Base-by-base conservation (phyloP, 2,797 vertebrate species). In the Chaetodon trifasciatus region DNA sequence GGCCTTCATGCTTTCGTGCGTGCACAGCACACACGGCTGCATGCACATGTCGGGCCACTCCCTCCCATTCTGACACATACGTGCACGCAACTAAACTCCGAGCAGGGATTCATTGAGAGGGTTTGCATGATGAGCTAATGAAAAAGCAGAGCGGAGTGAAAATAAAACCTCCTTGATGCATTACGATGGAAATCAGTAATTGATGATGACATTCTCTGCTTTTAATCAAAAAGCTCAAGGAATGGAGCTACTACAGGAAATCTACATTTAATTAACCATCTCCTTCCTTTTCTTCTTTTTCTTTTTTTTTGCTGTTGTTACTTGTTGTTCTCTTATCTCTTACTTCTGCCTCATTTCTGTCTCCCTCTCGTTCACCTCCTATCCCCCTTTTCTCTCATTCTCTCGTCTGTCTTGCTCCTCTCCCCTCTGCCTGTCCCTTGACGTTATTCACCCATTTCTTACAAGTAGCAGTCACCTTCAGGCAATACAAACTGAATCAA, bases 401-500 rank as follows among this genome's bases (percentile, higher is more conserved):
- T n/a, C 61, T 70, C 42, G 5, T 50, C n/a, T n/a, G 8, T 65
- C 57, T 81, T 4, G 0, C 61, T 58, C 24, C 39, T 23, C 35
- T 39, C 19, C 47, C 16, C 1, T 2, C 74, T 47, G 44, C 66
- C 50, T 61, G 32, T 49, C 52, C 70, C 76, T 70, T 10, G 46
- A 46, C 37, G 75, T 77, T 52, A 71, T 81, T 90, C 78, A 78
- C 77, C 68, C 79, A 60, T 78, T 86, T 84, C 64, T 82, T 77
- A 81, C 65, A 69, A 87, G 81, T 19, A 57, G 64, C 66, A 86
- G 82, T 85, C 84, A 87, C 87, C 89, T 88, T 84, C 80, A 80
- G 83, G 85, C 80, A 75, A 85, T 74, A 66, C 81, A 81, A 84
- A 71, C 77, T 71, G 86, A 92, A 93, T 91, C 89, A 92, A 90